Evolutionary conservation across 2,113 vertebrate genomes (phyloP).

Genomic region (Syrrhaptes paradoxus): DNA sequence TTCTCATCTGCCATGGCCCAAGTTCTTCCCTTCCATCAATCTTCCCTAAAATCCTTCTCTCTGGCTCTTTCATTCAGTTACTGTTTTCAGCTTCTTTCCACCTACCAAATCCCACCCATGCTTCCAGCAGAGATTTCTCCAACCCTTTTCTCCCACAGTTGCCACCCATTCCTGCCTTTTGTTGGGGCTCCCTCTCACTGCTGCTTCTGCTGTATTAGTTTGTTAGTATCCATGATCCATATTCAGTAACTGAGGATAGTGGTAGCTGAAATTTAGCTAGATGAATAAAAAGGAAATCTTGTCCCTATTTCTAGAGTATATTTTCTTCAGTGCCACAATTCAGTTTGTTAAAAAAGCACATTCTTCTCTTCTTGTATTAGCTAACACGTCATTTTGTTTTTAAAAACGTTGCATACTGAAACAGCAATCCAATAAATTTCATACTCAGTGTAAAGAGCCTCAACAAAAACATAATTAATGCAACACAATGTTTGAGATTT

Average conservation of each 20-base stretch:
- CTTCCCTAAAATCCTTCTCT: not conserved
- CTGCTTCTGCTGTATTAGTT: not conserved
- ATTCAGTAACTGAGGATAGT: not conserved
- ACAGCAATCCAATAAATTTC: not conserved
- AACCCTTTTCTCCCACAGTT: not conserved
- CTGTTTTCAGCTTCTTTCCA: not conserved
- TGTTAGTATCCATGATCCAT: not conserved
- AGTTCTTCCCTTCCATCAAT: not conserved
- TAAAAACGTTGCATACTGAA: not conserved
- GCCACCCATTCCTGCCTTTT: slow-evolving; percentile 10
- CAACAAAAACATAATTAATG: slow-evolving; percentile 60
- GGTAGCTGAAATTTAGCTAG: not conserved
- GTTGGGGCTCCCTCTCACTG: not conserved
- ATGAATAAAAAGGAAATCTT: not conserved
- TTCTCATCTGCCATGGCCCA: not conserved
- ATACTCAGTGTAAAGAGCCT: slow-evolving; percentile 12
- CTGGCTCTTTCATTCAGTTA: not conserved
- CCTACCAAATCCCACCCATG: not conserved
- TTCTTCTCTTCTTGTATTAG: not conserved
- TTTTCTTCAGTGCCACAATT: not conserved
- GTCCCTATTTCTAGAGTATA: not conserved
- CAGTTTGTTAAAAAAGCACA: not conserved
- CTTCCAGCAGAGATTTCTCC: not conserved
- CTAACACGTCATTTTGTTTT: not conserved
- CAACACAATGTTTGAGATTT: slow-evolving; percentile 64